Percentiles rank a stretch among this genome's conserved stretches.
These are phyloP conservation scores for Staurois parvus DNA, from an alignment of 2,797 vertebrate genomes.

Conservation along the genomic window DNA sequence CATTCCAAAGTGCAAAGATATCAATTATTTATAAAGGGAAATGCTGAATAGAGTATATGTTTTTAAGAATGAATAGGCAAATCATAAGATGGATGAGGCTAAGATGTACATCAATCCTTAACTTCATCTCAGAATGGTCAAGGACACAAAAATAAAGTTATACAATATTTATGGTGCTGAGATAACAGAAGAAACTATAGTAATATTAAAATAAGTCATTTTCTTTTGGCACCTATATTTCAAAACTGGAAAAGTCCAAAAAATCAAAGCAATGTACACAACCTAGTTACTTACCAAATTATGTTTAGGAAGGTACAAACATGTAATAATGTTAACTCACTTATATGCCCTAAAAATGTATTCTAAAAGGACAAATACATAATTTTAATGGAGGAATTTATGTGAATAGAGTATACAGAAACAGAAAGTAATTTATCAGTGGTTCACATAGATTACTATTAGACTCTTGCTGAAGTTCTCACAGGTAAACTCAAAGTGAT, in stretches of 20 bases:
- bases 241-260: not conserved
- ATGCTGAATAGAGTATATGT: constrained; percentile 56
- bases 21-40: constrained; percentile 60
- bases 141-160: constrained; percentile 41
- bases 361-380: too few relatives aligned
- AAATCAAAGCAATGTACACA: not conserved
- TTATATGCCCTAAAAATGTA: too few relatives aligned
- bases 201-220: not conserved
- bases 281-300: not conserved
- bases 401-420: too few relatives aligned
- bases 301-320: too few relatives aligned
- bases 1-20: constrained; percentile 62
- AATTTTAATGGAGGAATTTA: too few relatives aligned
- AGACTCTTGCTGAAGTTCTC: too few relatives aligned
- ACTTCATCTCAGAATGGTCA: constrained; percentile 27
- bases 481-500: too few relatives aligned
- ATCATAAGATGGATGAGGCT: constrained; percentile 52
- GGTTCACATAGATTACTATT: too few relatives aligned
- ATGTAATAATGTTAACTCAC: too few relatives aligned
- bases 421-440: too few relatives aligned
- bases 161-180: constrained; percentile 39
- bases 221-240: not conserved
- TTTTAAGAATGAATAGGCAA: constrained; percentile 58
- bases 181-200: not conserved
- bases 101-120: constrained; percentile 38